Evolutionary conservation across 2,113 vertebrate species (phyloP), one percentile per base, ranked within the genome.

Genomic region (Zosterops japonicus): DNA sequence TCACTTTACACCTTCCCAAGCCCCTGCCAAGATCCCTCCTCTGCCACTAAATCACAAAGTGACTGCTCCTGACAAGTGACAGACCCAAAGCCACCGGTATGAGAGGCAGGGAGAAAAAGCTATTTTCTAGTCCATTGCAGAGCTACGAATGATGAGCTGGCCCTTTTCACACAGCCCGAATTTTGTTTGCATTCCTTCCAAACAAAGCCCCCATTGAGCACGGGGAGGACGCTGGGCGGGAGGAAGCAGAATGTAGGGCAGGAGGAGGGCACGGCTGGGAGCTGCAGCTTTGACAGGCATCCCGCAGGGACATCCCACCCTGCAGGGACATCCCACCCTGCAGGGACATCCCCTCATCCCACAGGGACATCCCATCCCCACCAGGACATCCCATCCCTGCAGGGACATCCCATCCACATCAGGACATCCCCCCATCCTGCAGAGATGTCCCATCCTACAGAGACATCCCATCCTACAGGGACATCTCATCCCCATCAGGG

Each of bases 121-220:
- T 70, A 21, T 85, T 76, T 80, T 83, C 75, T 75, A 85, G 85
- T 14, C 82, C 90, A 24, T 3, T 81, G 84, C 53, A 63, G 90
- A 77, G 90, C 74, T 67, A 31, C 81, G 65, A 89, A 56, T 23
- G 94, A 91, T 90, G 94, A 95, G 95, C 80, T 23, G 36, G 90
- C 80, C 80, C 92, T 94, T 93, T 93, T 82, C 90, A 80, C 87
- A 47, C 44, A 76, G 90, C 87, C 52, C 29, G 1, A 29, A 56
- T 71, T 83, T 17, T 93, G 83, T 86, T 89, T 86, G 87, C 94
- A 94, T 96, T 91, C 95, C 77, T 76, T 16, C 33, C 53, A 14
- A 72, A 95, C 94, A 95, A 95, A 96, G 94, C 14, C 71, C 14
- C 33, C 90, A 91, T 93, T 96, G 39, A 96, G 70, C 70, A 14